Evolutionary conservation across 2,888 invertebrate genomes (phyloP).

Genomic region (Himalopsyche tibetana): DNA sequence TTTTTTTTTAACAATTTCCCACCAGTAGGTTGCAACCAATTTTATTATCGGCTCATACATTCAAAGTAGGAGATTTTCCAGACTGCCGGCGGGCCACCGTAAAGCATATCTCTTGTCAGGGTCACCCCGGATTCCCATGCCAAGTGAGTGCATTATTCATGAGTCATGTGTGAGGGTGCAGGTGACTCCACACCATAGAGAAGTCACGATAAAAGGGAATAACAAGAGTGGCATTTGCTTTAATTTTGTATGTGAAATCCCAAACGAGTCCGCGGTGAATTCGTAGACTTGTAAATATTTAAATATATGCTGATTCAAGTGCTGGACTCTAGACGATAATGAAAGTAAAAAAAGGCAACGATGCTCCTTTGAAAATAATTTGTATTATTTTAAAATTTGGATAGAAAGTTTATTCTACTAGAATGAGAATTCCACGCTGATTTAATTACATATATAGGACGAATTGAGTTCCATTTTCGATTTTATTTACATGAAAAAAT

Average conservation of each 20-base stretch:
- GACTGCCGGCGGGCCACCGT: neutral
- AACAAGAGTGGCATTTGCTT: conserved; percentile 14
- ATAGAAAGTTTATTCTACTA: too few species aligned
- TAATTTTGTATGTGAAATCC: conserved; percentile 41
- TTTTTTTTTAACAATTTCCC: too few species aligned
- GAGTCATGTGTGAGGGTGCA: conserved; percentile 33
- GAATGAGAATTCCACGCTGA: too few species aligned
- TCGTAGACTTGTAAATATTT: conserved; percentile 36
- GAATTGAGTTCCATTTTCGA: too few species aligned
- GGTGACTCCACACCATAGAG: conserved; percentile 23
- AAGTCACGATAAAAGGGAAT: conserved; percentile 43
- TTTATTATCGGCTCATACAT: conserved; percentile 13
- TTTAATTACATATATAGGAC: too few species aligned
- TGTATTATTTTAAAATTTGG: neutral
- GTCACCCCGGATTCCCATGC: conserved; percentile 5
- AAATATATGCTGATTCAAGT: conserved; percentile 27
- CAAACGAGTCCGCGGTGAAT: conserved; percentile 18
- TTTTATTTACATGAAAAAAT: too few species aligned
- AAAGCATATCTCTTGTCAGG: conserved; percentile 18
- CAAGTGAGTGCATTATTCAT: conserved; percentile 51
- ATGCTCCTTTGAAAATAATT: neutral
- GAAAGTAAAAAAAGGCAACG: neutral
- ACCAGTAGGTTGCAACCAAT: neutral
- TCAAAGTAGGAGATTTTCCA: conserved; percentile 34
- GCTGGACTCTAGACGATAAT: conserved; percentile 37